A percentile compares a stretch with the other conserved stretches of the same genome.
phyloP scores from a whole-genome alignment of 2,888 invertebrate species.

The Ectemnius lituratus region DNA sequence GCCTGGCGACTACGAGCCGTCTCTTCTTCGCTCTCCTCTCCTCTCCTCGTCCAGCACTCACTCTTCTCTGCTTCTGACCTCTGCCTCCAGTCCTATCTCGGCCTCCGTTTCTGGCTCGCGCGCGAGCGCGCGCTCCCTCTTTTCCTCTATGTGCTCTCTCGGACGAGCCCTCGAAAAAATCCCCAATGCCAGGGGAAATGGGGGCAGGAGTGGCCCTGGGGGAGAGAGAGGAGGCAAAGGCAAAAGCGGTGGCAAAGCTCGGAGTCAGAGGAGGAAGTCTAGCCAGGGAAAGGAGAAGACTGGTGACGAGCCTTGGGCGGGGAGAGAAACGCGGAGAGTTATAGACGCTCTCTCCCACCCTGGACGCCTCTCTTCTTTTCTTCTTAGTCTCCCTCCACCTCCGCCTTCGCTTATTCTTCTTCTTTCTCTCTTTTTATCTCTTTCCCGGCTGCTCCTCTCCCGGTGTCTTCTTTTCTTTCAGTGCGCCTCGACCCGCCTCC shows the following conservation, averaged over 20 bases:
- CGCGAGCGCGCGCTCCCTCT: constrained; percentile 5
- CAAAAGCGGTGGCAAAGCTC: neutral
- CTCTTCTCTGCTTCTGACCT: constrained; percentile 11
- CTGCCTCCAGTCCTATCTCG: constrained; percentile 7
- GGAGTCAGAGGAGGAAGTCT: constrained; percentile 37
- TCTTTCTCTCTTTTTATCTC: constrained; percentile 28
- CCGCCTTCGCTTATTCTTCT: constrained; percentile 11
- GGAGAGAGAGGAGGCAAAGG: constrained; percentile 31
- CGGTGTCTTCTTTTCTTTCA: constrained; percentile 34
- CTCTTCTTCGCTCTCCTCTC: constrained; percentile 29
- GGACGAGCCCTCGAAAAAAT: constrained; percentile 68
- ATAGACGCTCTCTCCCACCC: constrained; percentile 39
- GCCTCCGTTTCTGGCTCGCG: constrained; percentile 17
- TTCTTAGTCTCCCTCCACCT: constrained; percentile 40
- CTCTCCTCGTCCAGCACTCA: constrained; percentile 32
- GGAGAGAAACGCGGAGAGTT: constrained; percentile 22
- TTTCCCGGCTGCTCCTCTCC: constrained; percentile 10
- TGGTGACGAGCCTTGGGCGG: constrained; percentile 23
- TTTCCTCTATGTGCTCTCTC: constrained; percentile 32
- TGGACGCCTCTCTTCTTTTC: constrained; percentile 44
- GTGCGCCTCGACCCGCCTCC: constrained; percentile 55
- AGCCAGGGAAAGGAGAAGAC: constrained; percentile 39
- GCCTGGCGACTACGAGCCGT: constrained; percentile 63
- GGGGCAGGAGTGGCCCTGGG: constrained; percentile 66
- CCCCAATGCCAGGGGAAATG: constrained; percentile 69